These are phyloP conservation scores for Petrocephalus sullivani DNA, from an alignment of 2,797 vertebrate species.

Conservation along the genomic window DNA sequence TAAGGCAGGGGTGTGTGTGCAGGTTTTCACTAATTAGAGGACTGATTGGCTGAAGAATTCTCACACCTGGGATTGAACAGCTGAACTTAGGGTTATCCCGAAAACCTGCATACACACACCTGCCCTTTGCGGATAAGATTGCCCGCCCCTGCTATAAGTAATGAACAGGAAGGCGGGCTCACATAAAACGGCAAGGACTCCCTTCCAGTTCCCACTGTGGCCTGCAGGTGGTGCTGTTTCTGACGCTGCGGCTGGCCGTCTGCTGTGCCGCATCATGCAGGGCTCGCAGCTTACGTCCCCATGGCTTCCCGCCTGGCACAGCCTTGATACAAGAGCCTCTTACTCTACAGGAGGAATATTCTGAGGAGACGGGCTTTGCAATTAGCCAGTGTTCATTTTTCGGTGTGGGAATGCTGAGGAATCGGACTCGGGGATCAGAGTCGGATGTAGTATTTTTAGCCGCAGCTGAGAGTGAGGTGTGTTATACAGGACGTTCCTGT, in stretches of 20 bases:
- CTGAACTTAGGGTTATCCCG: too few species aligned
- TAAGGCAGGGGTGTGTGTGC: not conserved
- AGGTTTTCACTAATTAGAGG: too few species aligned
- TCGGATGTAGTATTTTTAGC: conserved; percentile 32
- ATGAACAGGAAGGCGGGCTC: not conserved
- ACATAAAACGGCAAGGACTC: not conserved
- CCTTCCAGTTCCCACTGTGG: not conserved
- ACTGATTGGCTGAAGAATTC: too few species aligned
- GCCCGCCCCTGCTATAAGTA: too few species aligned
- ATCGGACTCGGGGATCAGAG: not conserved
- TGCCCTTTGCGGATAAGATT: too few species aligned
- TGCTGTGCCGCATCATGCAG: not conserved
- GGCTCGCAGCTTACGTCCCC: not conserved
- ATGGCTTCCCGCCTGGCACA: not conserved
- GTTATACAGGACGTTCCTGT: conserved; percentile 39
- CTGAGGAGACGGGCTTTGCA: not conserved
- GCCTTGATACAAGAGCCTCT: not conserved
- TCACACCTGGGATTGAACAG: too few species aligned
- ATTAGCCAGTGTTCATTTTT: not conserved
- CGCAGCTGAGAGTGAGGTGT: conserved; percentile 20
- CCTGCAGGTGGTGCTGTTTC: conserved; percentile 31
- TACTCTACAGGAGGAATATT: not conserved
- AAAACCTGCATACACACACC: too few species aligned
- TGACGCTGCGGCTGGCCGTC: not conserved
- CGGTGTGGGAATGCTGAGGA: conserved; percentile 13